Base-by-base conservation (phyloP, 2,113 vertebrate genomes). In the Triplophysa dalaica region DNA sequence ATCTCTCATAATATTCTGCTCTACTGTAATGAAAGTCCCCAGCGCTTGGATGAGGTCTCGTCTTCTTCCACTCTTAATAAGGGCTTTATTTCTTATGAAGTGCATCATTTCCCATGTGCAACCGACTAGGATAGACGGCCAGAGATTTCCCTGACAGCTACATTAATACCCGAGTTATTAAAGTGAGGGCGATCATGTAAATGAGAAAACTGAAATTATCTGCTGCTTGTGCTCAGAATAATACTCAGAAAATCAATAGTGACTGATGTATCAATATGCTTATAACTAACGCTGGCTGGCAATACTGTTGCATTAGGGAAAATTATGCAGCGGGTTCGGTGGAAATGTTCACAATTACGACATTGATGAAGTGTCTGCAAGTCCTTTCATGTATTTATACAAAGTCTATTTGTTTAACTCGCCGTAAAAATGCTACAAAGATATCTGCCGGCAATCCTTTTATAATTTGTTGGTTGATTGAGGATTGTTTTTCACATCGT, bases 91-190 rank as follows among this genome's bases (percentile, higher is more conserved):
- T 79, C 56, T 76, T 24, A 75, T 26, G 24, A 50, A 76, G 60
- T 29, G 45, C 64, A 79, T 64, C 56, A 75, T 75, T 75, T 61
- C 79, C 66, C 63, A 81, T 52, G 63, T 66, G 62, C 62, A 52
- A n/a, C 60, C 24, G 52, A 29, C 72, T 43, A 33, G 33, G 41
- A 56, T 33, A 60, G 38, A 69, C 16, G 41, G 54, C 41, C 58
- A 54, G 66, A 74, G 63, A 78, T 80, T 83, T 75, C 19, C 72
- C 68, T 80, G 82, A 70, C 78, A 77, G 74, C 41, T 70, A 76
- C 82, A 67, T 83, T 80, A 81, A 75, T 75, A 60, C 79, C 73
- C 63, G 22, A 75, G 82, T 80, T 83, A 73, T 65, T 83, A 83
- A 80, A 80, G 72, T 19, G 50, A 83, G 60, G 64, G 12, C 52